A percentile compares a stretch with the other conserved stretches of the same genome.
Evolutionary conservation across 2,797 vertebrate species (phyloP).

Genomic region (Halcyon badia): DNA sequence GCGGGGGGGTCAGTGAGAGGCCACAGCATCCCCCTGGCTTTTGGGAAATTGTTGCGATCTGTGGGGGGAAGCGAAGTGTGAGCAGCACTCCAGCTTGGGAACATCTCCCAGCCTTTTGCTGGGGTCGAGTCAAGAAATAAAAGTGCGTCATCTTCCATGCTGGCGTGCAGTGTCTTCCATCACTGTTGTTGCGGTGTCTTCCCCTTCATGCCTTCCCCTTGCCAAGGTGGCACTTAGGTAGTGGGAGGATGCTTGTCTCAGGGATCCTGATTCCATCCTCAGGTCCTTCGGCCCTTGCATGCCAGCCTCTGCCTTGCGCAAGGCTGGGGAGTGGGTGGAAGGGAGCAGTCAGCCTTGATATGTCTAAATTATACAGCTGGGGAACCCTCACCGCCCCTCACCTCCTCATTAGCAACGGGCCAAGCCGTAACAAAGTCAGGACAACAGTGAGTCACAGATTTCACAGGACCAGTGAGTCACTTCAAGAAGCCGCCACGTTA

Average conservation of each 20-base stretch:
- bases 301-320: background rate
- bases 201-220: background rate
- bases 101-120: background rate
- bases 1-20: accelerated
- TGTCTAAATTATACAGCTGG: constrained; percentile 11
- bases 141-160: background rate
- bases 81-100: background rate
- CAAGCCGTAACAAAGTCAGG: constrained; percentile 22
- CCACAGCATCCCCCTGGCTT: background rate
- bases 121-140: background rate
- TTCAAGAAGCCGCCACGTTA: background rate
- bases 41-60: background rate
- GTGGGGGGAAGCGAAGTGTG: background rate
- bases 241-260: accelerated
- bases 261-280: background rate
- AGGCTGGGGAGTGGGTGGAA: constrained; percentile 24
- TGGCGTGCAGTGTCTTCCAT: background rate
- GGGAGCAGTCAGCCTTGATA: background rate
- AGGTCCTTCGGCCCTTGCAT: background rate
- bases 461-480: constrained; percentile 50
- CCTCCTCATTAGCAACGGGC: background rate
- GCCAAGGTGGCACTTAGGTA: background rate
- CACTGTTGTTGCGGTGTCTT: accelerated
- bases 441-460: constrained; percentile 60
- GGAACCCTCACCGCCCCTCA: background rate